Evolutionary conservation across 2,888 invertebrate genomes (phyloP).

Genomic region (Argyra leucocephala): DNA sequence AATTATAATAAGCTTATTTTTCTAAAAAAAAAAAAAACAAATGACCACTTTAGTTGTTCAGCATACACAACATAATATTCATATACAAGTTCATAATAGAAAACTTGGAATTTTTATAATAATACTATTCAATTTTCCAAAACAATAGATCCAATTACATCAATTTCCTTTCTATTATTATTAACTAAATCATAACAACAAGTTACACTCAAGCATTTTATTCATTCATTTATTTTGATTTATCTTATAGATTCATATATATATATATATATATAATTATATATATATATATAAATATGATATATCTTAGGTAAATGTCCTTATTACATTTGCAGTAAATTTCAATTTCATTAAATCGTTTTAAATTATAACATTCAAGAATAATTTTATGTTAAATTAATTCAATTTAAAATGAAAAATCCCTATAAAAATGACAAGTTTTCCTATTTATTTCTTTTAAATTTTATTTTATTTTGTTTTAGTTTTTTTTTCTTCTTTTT

Average conservation of each 20-base stretch:
- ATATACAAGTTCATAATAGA: too few relatives aligned
- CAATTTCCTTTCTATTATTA: background rate
- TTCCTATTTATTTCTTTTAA: slow-evolving; percentile 4
- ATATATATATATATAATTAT: background rate
- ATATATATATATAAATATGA: background rate
- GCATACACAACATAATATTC: too few relatives aligned
- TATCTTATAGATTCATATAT: background rate
- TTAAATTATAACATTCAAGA: slow-evolving; percentile 1
- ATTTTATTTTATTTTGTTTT: background rate
- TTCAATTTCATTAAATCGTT: slow-evolving; percentile 1
- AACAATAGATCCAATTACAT: slow-evolving; percentile 3
- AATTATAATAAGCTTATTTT: too few relatives aligned
- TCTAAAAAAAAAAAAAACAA: too few relatives aligned
- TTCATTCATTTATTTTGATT: too few relatives aligned
- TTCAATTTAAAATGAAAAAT: slow-evolving; percentile 1
- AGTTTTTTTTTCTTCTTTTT: background rate
- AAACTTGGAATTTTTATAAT: too few relatives aligned
- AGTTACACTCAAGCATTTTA: too few relatives aligned
- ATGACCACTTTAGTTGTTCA: too few relatives aligned
- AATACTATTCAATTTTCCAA: background rate
- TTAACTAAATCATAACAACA: too few relatives aligned
- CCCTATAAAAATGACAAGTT: slow-evolving; percentile 3
- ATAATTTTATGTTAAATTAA: slow-evolving; percentile 6
- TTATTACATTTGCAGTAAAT: background rate
- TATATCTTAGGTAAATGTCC: background rate